Base-by-base conservation (phyloP, 2,113 vertebrate genomes). In the Clarias macrocephalus region DNA sequence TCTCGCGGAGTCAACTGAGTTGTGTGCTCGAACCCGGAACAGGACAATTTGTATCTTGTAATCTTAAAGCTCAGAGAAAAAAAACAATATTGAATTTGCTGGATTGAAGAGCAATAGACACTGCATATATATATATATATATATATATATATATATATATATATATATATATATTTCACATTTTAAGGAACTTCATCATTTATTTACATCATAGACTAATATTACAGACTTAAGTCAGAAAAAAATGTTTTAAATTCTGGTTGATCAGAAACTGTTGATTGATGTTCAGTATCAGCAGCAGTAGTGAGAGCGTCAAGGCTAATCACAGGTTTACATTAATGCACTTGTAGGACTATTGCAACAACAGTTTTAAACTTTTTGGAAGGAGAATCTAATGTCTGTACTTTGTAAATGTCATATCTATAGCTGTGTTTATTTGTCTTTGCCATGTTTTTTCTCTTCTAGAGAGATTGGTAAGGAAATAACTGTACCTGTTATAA, bases 61-160 rank as follows among this genome's bases (percentile, higher is more conserved):
- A 30, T 30, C 28, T 30, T 33, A 5, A 11, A 54, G 9, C 11
- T n/a, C 42, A 77, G 73, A 52, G 42, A 42, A 42, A 42, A 37
- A 6, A 42, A 42, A 42, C 42, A 42, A 42, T 5, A 42, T 25
- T n/a, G 42, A 52, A 76, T 76, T 52, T 23, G 59, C 23, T 82
- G 80, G 80, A 82, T 52, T 48, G 28, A 83, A 52, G 23, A 82
- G 81, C 81, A 82, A 66, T 66, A 82, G 37, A 54, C 42, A 4
- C 42, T 52, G 23, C 60, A 25, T 19, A 5, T 81, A 37, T 81
- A 60, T 42, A 42, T 42, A 42, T 42, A 6, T 42, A 42, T 42
- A 42, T 42, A 33, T 33, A 33, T 33, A 33, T 33, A 33, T 33
- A 33, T 33, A 33, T 33, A 33, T 33, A 33, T 33, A 33, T 33